These are phyloP conservation scores for Prionace glauca DNA, from an alignment of 2,797 vertebrate species.

Conservation along the genomic window DNA sequence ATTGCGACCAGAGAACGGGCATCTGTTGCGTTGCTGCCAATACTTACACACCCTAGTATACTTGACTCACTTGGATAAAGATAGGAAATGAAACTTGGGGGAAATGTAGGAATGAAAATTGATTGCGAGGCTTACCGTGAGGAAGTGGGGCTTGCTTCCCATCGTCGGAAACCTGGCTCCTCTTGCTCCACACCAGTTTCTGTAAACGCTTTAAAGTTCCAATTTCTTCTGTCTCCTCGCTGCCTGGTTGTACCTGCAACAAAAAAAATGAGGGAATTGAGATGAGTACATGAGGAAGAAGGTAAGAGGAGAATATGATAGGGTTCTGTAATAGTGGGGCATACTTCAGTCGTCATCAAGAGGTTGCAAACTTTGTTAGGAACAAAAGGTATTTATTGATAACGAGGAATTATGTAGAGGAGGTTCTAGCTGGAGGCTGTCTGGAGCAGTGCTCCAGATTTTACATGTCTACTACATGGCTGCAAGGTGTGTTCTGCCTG, in stretches of 20 bases:
- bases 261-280: slow-evolving; percentile 43
- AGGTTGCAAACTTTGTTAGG: slow-evolving; percentile 29
- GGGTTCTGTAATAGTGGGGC: too few species aligned
- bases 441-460: too few species aligned
- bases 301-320: slow-evolving; percentile 28
- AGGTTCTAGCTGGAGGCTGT: too few species aligned
- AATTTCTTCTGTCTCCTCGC: slow-evolving; percentile 50
- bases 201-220: slow-evolving; percentile 69
- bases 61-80: not conserved
- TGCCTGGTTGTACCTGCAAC: slow-evolving; percentile 52
- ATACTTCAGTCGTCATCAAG: not conserved
- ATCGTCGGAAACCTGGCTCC: slow-evolving; percentile 51
- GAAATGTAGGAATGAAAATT: not conserved
- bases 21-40: not conserved
- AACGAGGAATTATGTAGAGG: too few species aligned
- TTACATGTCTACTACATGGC: too few species aligned
- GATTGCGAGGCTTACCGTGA: slow-evolving; percentile 41
- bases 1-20: not conserved
- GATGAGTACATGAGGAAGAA: not conserved
- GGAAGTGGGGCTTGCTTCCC: slow-evolving; percentile 45
- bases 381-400: too few species aligned
- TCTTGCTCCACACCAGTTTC: slow-evolving; percentile 66
- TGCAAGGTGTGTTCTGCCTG: too few species aligned
- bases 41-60: too few species aligned
- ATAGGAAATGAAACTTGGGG: not conserved